Evolutionary conservation across 1,140 invertebrate genomes (phyloP).

Genomic region (Anoplolepis gracilipes): DNA sequence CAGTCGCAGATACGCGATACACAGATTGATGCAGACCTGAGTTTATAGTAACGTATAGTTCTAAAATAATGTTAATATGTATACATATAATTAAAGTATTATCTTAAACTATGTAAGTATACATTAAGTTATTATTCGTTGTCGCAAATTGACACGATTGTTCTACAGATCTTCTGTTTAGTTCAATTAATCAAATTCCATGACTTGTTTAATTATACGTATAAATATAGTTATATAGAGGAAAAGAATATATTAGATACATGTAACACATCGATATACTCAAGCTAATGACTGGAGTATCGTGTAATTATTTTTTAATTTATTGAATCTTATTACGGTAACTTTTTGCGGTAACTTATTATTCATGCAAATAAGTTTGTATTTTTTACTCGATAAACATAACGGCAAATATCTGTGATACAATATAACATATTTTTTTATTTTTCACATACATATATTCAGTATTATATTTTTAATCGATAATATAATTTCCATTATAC

Average conservation of each 20-base stretch:
- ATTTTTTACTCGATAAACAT: conserved; percentile 36
- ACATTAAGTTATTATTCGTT: conserved; percentile 39
- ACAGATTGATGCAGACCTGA: conserved; percentile 11
- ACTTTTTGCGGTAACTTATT: conserved; percentile 18
- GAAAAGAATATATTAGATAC: conserved; percentile 12
- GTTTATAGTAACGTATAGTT: conserved; percentile 41
- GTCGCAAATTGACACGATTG: conserved; percentile 20
- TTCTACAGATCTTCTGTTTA: conserved; percentile 36
- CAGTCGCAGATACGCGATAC: conserved; percentile 8
- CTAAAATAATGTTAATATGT: conserved; percentile 43
- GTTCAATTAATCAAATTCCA: conserved; percentile 45
- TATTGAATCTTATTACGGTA: conserved; percentile 56
- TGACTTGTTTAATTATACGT: conserved; percentile 58
- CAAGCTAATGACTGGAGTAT: conserved; percentile 18
- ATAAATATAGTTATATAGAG: conserved; percentile 29
- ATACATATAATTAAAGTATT: conserved; percentile 52
- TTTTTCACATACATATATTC: conserved; percentile 64
- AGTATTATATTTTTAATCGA: conserved; percentile 70
- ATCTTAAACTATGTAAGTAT: conserved; percentile 46
- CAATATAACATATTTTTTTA: conserved; percentile 62
- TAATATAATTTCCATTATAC: conserved; percentile 34
- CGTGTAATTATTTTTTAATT: conserved; percentile 60
- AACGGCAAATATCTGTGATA: conserved; percentile 67
- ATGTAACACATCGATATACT: conserved; percentile 36
- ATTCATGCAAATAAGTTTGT: conserved; percentile 31